phyloP scores from a whole-genome alignment of 2,797 vertebrate genomes.

The Chloroceryle amazona region DNA sequence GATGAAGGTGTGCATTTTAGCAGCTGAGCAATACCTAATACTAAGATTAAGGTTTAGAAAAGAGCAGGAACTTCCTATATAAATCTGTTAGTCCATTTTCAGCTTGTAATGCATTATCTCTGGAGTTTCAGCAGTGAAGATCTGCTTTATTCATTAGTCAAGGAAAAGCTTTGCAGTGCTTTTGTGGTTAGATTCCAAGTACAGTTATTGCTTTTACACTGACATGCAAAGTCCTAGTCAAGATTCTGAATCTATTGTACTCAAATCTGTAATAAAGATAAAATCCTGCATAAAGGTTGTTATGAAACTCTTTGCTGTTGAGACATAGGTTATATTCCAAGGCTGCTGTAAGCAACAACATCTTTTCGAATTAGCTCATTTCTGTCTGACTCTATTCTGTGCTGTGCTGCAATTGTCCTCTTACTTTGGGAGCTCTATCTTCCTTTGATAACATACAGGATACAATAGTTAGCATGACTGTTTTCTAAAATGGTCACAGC shows the following conservation, averaged over 20 bases:
- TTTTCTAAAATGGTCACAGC: background rate
- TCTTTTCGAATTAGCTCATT: background rate
- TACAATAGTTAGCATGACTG: background rate
- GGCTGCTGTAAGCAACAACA: background rate
- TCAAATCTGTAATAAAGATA: background rate
- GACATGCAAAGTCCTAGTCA: background rate
- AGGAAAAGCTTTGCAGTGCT: background rate
- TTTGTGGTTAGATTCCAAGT: background rate
- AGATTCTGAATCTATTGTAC: background rate
- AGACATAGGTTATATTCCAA: background rate
- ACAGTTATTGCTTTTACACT: background rate
- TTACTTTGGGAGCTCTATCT: background rate
- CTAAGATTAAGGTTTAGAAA: background rate
- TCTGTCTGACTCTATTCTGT: background rate
- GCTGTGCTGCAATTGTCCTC: background rate
- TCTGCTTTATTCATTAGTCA: background rate
- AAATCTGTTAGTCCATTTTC: background rate
- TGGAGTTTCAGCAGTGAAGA: background rate
- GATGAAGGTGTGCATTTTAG: background rate
- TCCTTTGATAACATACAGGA: background rate
- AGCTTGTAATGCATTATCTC: background rate
- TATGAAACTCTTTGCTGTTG: background rate
- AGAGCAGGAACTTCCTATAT: background rate
- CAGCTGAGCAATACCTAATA: background rate
- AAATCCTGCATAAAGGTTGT: background rate